Base-by-base conservation (phyloP, 2,113 vertebrate genomes). In the Micronycteris hirsuta region DNA sequence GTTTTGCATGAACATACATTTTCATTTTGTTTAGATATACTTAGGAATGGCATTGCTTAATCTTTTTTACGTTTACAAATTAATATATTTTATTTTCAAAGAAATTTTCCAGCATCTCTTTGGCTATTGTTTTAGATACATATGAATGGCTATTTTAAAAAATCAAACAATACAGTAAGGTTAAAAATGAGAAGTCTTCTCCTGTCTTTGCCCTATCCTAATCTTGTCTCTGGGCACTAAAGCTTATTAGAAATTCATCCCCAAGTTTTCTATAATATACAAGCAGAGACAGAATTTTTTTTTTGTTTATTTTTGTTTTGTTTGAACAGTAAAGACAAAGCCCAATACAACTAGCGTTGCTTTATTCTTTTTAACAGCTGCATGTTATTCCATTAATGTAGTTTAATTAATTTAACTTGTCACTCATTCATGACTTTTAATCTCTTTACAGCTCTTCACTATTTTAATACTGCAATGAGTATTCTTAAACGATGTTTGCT, bases 301-400 rank as follows among this genome's bases (percentile, higher is more conserved):
- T 14, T 73, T 83, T 11, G 31, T 17, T 76, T 28, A 47, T 33
- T 95, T 95, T 73, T 70, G 5, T 73, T 94, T 94, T 91, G 12
- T 89, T 68, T 68, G 1, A 22, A 78, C 26, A 33, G 14, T 74
- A 36, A 84, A 83, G 13, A 71, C 12, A 65, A 38, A 68, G 45
- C 28, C 28, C 43, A 28, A n/a, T 76, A 45, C 7, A 92, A 47
- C 83, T 28, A 56, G 33, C 33, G 22, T 9, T 54, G 33, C 24
- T 28, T 52, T 65, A 65, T 86, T 97, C 61, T 93, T 86, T 97
- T 92, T 76, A 80, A 93, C 4, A 78, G 67, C 58, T 71, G 16
- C 17, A 36, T 94, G 45, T 7, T 81, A 77, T 36, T 94, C 28
- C 36, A 63, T 76, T 56, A 11, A 36, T 28, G 4, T n/a, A 81